phyloP scores from a whole-genome alignment of 1,140 invertebrate genomes.

The Pygmarrhopalites habei region DNA sequence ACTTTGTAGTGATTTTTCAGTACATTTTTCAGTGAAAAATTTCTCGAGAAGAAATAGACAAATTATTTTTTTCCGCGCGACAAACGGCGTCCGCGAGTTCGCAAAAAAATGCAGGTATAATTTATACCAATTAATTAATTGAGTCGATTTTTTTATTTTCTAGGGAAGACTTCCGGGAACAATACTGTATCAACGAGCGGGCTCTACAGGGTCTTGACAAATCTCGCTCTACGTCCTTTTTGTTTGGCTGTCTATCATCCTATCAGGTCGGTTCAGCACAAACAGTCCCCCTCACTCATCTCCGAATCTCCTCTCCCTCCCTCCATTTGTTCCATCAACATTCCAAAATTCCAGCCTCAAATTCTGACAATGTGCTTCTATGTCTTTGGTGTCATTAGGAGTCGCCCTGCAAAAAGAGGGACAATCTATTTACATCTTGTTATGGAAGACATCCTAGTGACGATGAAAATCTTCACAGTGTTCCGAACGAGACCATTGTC shows the following conservation, averaged over 20 bases:
- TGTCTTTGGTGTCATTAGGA: slow-evolving; percentile 33
- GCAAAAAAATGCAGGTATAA: too few species aligned
- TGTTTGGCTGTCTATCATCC: slow-evolving; percentile 77
- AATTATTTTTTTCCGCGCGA: too few species aligned
- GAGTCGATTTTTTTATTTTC: too few species aligned
- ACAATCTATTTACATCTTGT: slow-evolving; percentile 43
- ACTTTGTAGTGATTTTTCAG: too few species aligned
- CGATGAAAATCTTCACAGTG: slow-evolving; percentile 29
- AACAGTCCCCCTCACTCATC: too few species aligned
- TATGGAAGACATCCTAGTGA: slow-evolving; percentile 40
- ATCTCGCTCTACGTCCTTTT: slow-evolving; percentile 54
- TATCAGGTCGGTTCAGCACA: slow-evolving; percentile 49
- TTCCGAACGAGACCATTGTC: neutral
- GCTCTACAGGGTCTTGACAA: slow-evolving; percentile 77
- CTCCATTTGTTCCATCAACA: too few species aligned
- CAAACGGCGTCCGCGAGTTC: too few species aligned
- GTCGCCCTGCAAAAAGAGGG: slow-evolving; percentile 43
- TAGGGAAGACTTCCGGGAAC: slow-evolving; percentile 76
- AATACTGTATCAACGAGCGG: slow-evolving; percentile 86
- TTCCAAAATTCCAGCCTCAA: neutral
- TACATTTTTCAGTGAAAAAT: too few species aligned
- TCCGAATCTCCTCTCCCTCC: too few species aligned
- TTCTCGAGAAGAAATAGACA: too few species aligned
- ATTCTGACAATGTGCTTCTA: neutral
- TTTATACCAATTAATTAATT: too few species aligned